phyloP scores from a whole-genome alignment of 1,140 invertebrate species.

The Zaprionus ghesquierei region DNA sequence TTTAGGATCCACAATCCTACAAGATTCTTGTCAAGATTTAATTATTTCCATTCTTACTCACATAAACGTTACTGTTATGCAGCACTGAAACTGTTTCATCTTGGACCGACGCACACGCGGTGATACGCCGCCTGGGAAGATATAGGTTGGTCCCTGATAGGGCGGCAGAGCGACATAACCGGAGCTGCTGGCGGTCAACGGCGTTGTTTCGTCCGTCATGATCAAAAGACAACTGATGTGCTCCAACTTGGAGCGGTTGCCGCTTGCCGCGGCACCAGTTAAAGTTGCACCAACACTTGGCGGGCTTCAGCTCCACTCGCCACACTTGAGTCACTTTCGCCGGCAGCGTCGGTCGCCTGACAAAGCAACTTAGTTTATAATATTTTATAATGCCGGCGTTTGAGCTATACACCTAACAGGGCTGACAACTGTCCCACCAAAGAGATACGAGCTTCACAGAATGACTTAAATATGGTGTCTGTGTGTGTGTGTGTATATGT shows the following conservation, averaged over 20 bases:
- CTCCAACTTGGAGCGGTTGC: not conserved
- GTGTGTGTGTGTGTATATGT: too few relatives aligned
- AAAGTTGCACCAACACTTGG: slow-evolving; percentile 59
- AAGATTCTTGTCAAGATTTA: too few relatives aligned
- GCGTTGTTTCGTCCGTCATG: slow-evolving; percentile 81
- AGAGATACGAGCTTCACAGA: slow-evolving; percentile 16
- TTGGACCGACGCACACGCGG: slow-evolving; percentile 84
- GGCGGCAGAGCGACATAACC: slow-evolving; percentile 59
- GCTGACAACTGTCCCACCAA: slow-evolving; percentile 40
- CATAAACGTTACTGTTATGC: slow-evolving; percentile 86
- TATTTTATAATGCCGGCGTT: slow-evolving; percentile 69
- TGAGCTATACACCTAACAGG: slow-evolving; percentile 43
- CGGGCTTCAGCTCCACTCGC: slow-evolving; percentile 59
- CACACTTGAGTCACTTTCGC: slow-evolving; percentile 76
- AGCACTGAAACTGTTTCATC: slow-evolving; percentile 88
- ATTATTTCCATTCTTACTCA: slow-evolving; percentile 84
- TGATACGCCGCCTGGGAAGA: slow-evolving; percentile 86
- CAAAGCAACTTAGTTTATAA: slow-evolving; percentile 68
- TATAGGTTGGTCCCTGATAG: slow-evolving; percentile 84
- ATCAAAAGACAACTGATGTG: slow-evolving; percentile 56
- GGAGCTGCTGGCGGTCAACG: slow-evolving; percentile 56
- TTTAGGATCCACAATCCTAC: too few relatives aligned
- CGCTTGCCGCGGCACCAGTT: slow-evolving; percentile 13
- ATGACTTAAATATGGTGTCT: slow-evolving; percentile 14
- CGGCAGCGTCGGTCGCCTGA: slow-evolving; percentile 32